Evolutionary conservation across 2,113 vertebrate genomes (phyloP).

Genomic region (Diadophis punctatus): DNA sequence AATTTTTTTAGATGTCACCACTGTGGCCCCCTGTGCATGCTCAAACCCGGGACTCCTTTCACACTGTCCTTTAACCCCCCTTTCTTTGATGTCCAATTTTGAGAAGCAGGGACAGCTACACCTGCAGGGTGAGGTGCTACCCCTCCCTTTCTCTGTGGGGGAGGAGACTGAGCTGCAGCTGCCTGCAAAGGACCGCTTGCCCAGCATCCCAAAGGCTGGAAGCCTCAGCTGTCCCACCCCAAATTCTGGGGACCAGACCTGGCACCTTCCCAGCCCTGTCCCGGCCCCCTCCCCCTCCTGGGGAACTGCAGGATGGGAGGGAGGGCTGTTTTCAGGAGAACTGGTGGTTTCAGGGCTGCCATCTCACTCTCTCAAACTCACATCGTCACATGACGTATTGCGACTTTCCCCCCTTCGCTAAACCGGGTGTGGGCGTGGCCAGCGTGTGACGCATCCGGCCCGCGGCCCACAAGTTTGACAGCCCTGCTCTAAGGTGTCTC

Average conservation of each 20-base stretch:
- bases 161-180: background rate
- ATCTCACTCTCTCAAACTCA: background rate
- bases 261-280: background rate
- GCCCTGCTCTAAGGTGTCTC: background rate
- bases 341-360: background rate
- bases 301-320: background rate
- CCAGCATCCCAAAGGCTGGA: background rate
- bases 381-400: too few relatives aligned
- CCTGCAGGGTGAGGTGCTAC: background rate
- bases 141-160: background rate
- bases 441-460: too few relatives aligned
- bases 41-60: background rate
- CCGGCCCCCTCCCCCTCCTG: background rate
- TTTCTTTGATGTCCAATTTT: background rate
- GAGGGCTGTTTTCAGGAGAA: background rate
- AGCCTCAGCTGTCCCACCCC: background rate
- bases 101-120: background rate
- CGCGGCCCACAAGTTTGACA: too few relatives aligned
- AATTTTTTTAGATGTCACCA: too few relatives aligned
- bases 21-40: background rate
- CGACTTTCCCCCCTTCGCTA: too few relatives aligned
- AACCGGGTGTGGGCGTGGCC: too few relatives aligned
- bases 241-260: background rate
- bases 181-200: background rate
- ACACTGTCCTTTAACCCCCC: background rate